Evolutionary conservation across 2,797 vertebrate genomes (phyloP), one percentile per base, ranked within the genome.

Genomic region (Streptopelia turtur): DNA sequence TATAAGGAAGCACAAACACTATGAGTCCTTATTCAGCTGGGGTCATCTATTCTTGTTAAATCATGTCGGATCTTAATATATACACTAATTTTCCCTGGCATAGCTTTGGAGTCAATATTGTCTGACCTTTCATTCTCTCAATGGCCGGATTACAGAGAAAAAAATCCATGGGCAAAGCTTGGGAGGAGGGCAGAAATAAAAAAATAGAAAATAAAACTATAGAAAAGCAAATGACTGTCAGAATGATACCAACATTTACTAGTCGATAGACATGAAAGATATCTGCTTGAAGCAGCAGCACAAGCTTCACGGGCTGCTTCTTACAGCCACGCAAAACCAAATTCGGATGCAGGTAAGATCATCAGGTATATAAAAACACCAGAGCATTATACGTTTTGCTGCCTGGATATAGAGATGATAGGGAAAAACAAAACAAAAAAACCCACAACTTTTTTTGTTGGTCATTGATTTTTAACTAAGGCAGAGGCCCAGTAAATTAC

Each of bases 1-100:
- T 11, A 23, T 10, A 47, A 65, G 66, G 66, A 86, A 79, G 57
- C 63, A 78, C 77, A 81, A 86, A 60, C 16, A 74, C 9, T 35
- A 69, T 6, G 63, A 87, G 30, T 37, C 81, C 71, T 60, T 66
- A 70, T 60, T 59, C 81, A 92, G 78, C 83, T 92, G 87, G 56
- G 87, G 94, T 70, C 94, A 94, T 85, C 81, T 60, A 72, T 84
- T 59, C 78, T 28, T 55, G 71, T 93, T 94, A 89, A 91, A 83
- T 63, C 79, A 76, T 59, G 85, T 82, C 94, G 85, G 85, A 80
- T 85, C 79, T 92, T 72, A 84, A 93, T 65, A 82, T 2, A 72
- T 17, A 79, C 47, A 61, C 89, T 89, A 7, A 87, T 96, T 94
- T 92, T 89, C 74, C 81, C 83, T 41, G 35, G 92, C 66, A 84